Base-by-base conservation (phyloP, 2,888 invertebrate genomes). In the Hirudinaria manillensis region DNA sequence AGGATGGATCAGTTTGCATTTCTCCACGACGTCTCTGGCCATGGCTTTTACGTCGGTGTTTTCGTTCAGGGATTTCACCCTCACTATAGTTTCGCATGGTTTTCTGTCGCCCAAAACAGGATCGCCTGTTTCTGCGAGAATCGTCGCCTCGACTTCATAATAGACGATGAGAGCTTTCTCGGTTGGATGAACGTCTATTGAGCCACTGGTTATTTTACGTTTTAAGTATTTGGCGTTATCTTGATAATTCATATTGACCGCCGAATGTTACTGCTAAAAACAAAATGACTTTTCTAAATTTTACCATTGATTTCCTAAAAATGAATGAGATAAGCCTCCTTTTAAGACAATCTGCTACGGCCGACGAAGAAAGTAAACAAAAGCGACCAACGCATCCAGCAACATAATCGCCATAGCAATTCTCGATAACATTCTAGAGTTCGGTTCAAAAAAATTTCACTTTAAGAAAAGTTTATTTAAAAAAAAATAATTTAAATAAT, bases 101-200 rank as follows among this genome's bases (percentile, higher is more conserved):
- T 91, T 92, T 81, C 90, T 90, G 82, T 93, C 92, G 76, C 92
- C 92, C 78, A 92, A 88, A 89, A 93, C 90, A 24, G 91, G 90
- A 85, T 92, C 90, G 77, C 91, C 91, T 79, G 91, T 88, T 83
- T 91, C 91, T 45, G 91, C 91, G 78, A 92, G 88, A 80, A 93
- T 91, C n/a, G 91, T 90, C 70, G 92, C 93, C 84, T 93, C 92
- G 78, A 93, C 87, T 83, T 93, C 92, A 87, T 93, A 93, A 85
- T 91, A 91, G 74, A 94, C 90, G 76, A 94, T 90, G 72, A 94
- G 86, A 67, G 93, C 93, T 83, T 92, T 91, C 83, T 93, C 91
- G 73, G 91, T 91, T 16, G 93, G 93, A 87, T 94, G 94, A 27
- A 93, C 93, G 87, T 94, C 93, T 78, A 94, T 89, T 77, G 89